Evolutionary conservation across 2,797 vertebrate genomes (phyloP), one percentile per base, ranked within the genome.

Genomic region (Lindbergichthys nudifrons): DNA sequence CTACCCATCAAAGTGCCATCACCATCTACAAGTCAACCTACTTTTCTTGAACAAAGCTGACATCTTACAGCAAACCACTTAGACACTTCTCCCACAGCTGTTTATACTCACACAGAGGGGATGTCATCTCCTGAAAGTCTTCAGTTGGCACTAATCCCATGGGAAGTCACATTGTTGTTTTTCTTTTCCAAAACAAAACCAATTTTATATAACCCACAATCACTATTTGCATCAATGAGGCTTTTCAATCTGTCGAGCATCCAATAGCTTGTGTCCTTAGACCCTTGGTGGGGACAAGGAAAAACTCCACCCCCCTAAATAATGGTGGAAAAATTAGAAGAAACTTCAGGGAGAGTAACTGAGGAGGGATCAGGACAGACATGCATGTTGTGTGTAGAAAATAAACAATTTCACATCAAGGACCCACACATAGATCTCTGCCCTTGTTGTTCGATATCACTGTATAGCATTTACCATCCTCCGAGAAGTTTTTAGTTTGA

Each of bases 21-120:
- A 47, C 66, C 64, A 65, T 74, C 75, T 65, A 60, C 18, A 23
- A 79, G 73, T 88, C 79, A 88, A 81, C 82, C 81, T 75, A 66
- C 69, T 89, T 83, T 74, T 59, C 68, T 52, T 80, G 67, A 87
- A 77, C 77, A 87, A 85, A 86, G 48, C 79, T 85, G 84, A 90
- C 88, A 77, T 87, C 63, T 81, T 73, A 80, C 79, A 85, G 71
- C 51, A 48, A 78, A 86, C 77, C 71, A 79, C 77, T 85, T 74
- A 87, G 77, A 84, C 57, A 43, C 61, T 69, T 79, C 52, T 83
- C 77, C 77, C 76, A 41, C 81, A 83, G 86, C 80, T 88, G 81
- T 86, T 79, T 76, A 75, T 50, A 51, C 52, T 76, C 68, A 64
- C 83, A 78, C 83, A 86, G 75, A 84, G 68, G 73, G 70, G 57